phyloP scores from a whole-genome alignment of 2,797 vertebrate genomes.

The Chaetophractus vellerosus region DNA sequence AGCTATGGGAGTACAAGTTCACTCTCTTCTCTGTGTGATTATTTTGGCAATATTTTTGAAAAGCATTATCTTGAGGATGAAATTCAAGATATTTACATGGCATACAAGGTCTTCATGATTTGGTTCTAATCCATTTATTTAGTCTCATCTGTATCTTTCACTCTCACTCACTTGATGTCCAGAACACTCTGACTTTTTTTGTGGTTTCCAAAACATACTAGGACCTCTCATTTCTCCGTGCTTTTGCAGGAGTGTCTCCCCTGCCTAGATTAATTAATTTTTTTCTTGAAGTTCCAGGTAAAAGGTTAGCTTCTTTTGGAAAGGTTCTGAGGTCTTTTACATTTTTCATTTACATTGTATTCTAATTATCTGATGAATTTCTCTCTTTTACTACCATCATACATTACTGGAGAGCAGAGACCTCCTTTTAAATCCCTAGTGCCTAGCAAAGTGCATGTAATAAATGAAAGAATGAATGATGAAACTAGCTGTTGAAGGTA shows the following conservation, averaged over 20 bases:
- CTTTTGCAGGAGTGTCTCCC: constrained; percentile 3
- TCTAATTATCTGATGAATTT: constrained; percentile 77
- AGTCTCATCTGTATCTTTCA: background rate
- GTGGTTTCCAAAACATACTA: background rate
- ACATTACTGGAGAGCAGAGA: constrained; percentile 72
- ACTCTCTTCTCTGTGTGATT: background rate
- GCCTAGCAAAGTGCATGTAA: constrained; percentile 68
- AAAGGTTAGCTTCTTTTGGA: constrained; percentile 65
- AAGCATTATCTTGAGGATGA: background rate
- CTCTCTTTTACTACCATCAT: constrained; percentile 56
- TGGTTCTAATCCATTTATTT: background rate
- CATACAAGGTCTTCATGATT: background rate
- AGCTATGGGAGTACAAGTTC: background rate
- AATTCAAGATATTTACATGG: background rate
- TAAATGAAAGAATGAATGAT: constrained; percentile 70
- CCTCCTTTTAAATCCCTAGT: constrained; percentile 61
- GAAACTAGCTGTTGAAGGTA: constrained; percentile 69
- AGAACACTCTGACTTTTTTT: background rate
- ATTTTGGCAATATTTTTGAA: constrained; percentile 30
- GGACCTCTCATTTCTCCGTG: background rate
- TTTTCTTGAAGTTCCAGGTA: constrained; percentile 56
- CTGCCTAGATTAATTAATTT: background rate
- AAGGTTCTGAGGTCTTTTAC: constrained; percentile 74
- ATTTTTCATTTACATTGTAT: constrained; percentile 69
- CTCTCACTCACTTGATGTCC: background rate